Conservation (phyloP, 2,888 invertebrate genomes). For the Phyto melanocephala region DNA sequence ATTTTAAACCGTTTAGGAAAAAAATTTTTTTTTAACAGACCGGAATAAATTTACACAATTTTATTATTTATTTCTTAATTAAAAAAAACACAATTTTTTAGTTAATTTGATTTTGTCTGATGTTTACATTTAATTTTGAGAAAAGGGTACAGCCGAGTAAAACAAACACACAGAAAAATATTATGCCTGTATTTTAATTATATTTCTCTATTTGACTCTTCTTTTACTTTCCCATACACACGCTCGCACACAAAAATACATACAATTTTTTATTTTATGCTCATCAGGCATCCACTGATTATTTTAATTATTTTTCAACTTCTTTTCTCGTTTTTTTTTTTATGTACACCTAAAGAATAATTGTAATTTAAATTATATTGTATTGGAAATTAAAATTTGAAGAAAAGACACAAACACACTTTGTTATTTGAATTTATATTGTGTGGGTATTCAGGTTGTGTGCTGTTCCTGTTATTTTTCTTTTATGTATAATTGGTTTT, state of each 20-base stretch:
- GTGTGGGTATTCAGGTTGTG: constrained; percentile 51
- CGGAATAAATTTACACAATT: too few relatives aligned
- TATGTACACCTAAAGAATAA: constrained; percentile 11
- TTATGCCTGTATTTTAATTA: constrained; percentile 18
- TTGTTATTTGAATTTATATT: constrained; percentile 5
- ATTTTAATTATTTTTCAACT: not conserved
- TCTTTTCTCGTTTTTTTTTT: constrained; percentile 1
- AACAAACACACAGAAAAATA: constrained; percentile 6
- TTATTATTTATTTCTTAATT: not conserved
- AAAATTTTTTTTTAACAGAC: too few relatives aligned
- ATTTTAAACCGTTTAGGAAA: too few relatives aligned
- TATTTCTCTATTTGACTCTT: constrained; percentile 11
- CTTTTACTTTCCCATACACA: constrained; percentile 31
- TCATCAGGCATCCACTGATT: not conserved
- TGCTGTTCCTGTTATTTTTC: not conserved
- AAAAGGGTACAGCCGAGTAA: constrained; percentile 49
- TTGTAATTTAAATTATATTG: constrained; percentile 26
- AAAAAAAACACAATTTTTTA: constrained; percentile 24
- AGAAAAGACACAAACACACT: not conserved
- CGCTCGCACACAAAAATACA: not conserved
- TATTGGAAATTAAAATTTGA: not conserved
- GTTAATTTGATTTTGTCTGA: constrained; percentile 25
- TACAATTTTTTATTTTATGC: not conserved
- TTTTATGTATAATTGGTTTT: not conserved
- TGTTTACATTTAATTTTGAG: constrained; percentile 52